These are phyloP conservation scores for Globia sparganii DNA, from an alignment of 2,888 invertebrate genomes.

Conservation along the genomic window DNA sequence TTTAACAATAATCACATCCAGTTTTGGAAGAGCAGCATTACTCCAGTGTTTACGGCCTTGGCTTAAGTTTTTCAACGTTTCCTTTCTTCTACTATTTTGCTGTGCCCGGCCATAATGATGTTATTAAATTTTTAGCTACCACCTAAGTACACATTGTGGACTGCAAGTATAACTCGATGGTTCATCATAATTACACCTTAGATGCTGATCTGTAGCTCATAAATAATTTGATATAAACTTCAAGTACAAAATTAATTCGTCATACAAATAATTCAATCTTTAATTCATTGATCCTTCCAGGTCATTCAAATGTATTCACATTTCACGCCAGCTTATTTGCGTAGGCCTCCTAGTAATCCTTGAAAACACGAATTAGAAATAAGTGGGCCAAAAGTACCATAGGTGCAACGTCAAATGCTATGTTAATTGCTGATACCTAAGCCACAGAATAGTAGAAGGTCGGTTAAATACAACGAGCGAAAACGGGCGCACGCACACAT, in stretches of 20 bases:
- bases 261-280: constrained; percentile 39
- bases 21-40: background rate
- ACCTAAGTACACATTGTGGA: too few species aligned
- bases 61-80: background rate
- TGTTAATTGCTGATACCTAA: constrained; percentile 36
- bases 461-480: background rate
- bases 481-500: background rate
- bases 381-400: constrained; percentile 66
- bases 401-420: constrained; percentile 54
- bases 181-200: background rate
- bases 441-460: constrained; percentile 2
- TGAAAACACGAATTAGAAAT: constrained; percentile 60
- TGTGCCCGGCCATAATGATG: background rate
- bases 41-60: background rate
- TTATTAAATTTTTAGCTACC: background rate
- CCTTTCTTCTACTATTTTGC: background rate
- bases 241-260: constrained; percentile 10
- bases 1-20: background rate
- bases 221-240: constrained; percentile 6
- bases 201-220: background rate
- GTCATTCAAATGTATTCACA: constrained; percentile 50
- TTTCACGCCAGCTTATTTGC: constrained; percentile 56
- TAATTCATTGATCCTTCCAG: constrained; percentile 44
- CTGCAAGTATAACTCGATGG: background rate
- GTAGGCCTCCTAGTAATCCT: constrained; percentile 65